Percentiles rank a stretch among this genome's conserved stretches.
phyloP scores from a whole-genome alignment of 2,113 vertebrate genomes.

The Sclerurus mexicanus region DNA sequence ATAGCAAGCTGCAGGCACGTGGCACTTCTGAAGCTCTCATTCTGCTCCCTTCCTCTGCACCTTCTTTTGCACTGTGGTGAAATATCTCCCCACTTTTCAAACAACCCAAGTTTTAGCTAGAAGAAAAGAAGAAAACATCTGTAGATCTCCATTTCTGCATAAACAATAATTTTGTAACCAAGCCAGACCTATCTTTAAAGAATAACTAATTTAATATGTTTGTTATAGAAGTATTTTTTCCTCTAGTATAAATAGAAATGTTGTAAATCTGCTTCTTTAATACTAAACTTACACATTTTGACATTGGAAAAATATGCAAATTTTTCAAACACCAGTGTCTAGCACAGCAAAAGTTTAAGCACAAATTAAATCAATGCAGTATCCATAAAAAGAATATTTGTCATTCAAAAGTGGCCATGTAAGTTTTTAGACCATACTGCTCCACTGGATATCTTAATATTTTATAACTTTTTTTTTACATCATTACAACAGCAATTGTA shows the following conservation, averaged over 20 bases:
- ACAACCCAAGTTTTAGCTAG: constrained; percentile 48
- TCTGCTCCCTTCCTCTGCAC: constrained; percentile 25
- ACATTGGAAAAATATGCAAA: background rate
- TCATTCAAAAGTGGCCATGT: background rate
- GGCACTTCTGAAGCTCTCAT: constrained; percentile 43
- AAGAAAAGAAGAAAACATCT: constrained; percentile 42
- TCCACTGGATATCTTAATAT: background rate
- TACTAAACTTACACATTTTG: background rate
- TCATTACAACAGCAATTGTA: background rate
- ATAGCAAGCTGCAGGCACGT: constrained; percentile 68
- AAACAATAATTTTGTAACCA: background rate
- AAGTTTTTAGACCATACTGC: background rate
- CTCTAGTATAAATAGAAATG: background rate
- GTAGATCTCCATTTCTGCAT: background rate
- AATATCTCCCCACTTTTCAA: background rate
- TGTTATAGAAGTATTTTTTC: background rate
- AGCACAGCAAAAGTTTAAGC: background rate
- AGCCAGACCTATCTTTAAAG: background rate
- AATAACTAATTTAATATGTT: background rate
- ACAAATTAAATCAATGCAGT: background rate
- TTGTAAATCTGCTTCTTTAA: background rate
- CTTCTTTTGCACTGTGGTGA: constrained; percentile 30
- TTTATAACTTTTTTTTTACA: background rate
- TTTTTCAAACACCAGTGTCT: background rate
- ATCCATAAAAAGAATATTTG: background rate